A percentile compares a stretch with the other conserved stretches of the same genome.
Conservation (phyloP, 2,113 vertebrate species). For the Lepus europaeus region DNA sequence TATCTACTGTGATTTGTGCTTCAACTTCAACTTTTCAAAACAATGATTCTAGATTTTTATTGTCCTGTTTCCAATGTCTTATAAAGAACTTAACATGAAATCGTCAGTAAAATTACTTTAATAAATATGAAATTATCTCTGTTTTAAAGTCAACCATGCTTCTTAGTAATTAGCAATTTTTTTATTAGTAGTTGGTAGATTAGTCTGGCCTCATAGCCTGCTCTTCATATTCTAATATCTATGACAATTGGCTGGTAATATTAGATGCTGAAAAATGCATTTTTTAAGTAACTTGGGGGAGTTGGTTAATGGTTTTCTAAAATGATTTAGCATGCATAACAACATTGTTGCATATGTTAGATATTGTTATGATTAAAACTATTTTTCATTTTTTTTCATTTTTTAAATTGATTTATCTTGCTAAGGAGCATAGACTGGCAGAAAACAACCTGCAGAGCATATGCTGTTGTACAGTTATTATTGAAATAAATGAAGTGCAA, state of each 20-base stretch:
- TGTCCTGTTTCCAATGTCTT: not conserved
- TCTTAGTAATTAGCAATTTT: not conserved
- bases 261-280: not conserved
- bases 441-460: not conserved
- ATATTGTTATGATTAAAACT: not conserved
- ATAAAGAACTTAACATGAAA: not conserved
- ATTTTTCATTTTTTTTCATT: not conserved
- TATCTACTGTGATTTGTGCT: not conserved
- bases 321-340: not conserved
- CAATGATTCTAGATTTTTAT: not conserved
- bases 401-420: not conserved
- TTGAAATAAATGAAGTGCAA: not conserved
- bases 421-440: not conserved
- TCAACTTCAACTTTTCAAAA: not conserved
- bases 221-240: not conserved
- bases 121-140: not conserved
- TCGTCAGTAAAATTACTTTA: not conserved
- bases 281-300: not conserved
- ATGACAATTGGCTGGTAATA: not conserved
- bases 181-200: not conserved
- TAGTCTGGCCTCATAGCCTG: not conserved
- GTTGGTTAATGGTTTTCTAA: not conserved
- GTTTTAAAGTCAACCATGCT: not conserved
- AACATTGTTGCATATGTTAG: not conserved
- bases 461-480: not conserved